Conservation (phyloP, 2,797 vertebrate species). For the Melanotaenia nigrans region DNA sequence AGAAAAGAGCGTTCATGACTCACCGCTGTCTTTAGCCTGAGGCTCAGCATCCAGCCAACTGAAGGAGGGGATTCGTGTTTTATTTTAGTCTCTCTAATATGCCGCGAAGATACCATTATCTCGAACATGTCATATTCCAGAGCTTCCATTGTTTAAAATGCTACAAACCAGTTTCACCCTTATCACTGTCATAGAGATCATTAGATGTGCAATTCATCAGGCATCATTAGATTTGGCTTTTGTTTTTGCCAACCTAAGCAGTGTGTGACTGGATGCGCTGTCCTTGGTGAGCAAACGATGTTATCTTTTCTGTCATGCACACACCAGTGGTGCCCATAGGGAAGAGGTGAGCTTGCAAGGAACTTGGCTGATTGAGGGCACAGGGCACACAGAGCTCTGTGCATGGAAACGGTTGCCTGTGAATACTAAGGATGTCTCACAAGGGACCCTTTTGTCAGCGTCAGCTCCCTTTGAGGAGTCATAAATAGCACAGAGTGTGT, state of each 20-base stretch:
- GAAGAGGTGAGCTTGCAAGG: conserved; percentile 71
- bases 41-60: conserved; percentile 74
- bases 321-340: conserved; percentile 65
- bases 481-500: conserved; percentile 49
- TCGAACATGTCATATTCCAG: conserved; percentile 48
- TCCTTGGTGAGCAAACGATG: conserved; percentile 60
- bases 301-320: conserved; percentile 76
- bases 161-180: conserved; percentile 54
- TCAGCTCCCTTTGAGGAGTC: conserved; percentile 40
- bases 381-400: conserved; percentile 38
- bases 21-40: conserved; percentile 69
- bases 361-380: conserved; percentile 74
- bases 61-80: conserved; percentile 69
- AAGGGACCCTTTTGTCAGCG: conserved; percentile 65
- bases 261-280: conserved; percentile 44
- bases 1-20: conserved; percentile 71
- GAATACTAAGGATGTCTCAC: conserved; percentile 63
- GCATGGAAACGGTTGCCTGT: conserved; percentile 43
- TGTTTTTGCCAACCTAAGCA: conserved; percentile 60
- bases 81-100: conserved; percentile 75
- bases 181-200: conserved; percentile 56
- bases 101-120: conserved; percentile 76
- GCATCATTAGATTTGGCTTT: conserved; percentile 65
- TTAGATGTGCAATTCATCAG: conserved; percentile 48
- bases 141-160: conserved; percentile 62